Conservation (phyloP, 2,797 vertebrate genomes). For the Sebastes goodei region DNA sequence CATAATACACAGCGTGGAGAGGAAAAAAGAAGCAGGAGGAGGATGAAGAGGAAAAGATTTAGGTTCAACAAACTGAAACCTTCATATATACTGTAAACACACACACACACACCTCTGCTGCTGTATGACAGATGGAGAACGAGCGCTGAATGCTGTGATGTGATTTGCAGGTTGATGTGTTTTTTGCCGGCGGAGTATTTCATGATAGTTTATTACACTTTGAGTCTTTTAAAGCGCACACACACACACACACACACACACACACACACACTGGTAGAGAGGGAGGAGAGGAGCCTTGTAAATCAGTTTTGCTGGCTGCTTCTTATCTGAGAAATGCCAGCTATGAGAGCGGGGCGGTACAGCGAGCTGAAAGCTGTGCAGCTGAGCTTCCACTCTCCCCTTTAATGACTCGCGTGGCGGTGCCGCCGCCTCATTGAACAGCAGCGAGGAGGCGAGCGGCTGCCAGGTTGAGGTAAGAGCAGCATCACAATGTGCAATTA, state of each 20-base stretch:
- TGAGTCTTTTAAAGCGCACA: conserved; percentile 43
- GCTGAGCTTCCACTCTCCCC: neutral
- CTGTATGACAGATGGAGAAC: conserved; percentile 44
- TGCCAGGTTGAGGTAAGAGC: conserved; percentile 53
- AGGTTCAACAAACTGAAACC: conserved; percentile 20
- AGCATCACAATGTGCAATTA: conserved; percentile 31
- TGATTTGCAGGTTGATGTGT: conserved; percentile 61
- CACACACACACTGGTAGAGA: neutral
- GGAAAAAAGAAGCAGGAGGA: neutral
- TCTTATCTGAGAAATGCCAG: conserved; percentile 65
- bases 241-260: neutral
- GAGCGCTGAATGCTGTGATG: conserved; percentile 21
- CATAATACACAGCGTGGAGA: neutral
- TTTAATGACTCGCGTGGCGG: conserved; percentile 27
- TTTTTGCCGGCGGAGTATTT: conserved; percentile 44
- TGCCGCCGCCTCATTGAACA: conserved; percentile 32
- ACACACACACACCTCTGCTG: neutral
- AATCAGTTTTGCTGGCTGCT: conserved; percentile 59
- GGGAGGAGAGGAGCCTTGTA: conserved; percentile 47
- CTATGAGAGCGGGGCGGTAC: conserved; percentile 33
- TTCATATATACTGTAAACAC: conserved; percentile 1
- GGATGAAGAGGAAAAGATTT: conserved; percentile 19
- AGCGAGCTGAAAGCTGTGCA: conserved; percentile 10
- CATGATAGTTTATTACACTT: conserved; percentile 60
- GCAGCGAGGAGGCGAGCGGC: conserved; percentile 16